Conservation (phyloP, 2,797 vertebrate genomes). For the Loris lydekkerianus region DNA sequence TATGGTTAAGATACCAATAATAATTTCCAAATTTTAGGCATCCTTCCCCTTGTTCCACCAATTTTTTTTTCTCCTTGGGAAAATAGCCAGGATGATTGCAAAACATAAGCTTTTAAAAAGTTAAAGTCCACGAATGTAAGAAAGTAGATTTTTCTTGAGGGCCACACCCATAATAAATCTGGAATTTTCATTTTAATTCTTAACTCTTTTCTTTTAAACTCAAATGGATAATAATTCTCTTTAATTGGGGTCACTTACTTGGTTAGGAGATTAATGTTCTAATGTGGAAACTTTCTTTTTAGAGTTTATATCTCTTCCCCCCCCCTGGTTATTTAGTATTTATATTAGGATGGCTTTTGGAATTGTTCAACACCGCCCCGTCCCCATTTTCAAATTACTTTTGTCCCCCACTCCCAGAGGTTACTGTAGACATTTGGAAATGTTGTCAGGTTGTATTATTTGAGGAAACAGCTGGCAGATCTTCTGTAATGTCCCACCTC, state of each 20-base stretch:
- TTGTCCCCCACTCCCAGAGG: neutral
- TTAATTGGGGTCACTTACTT: neutral
- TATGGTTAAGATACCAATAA: conserved; percentile 11
- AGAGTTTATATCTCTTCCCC: neutral
- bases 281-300: conserved; percentile 31
- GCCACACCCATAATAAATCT: conserved; percentile 57
- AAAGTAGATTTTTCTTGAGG: conserved; percentile 44
- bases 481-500: conserved; percentile 18
- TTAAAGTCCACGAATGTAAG: conserved; percentile 36
- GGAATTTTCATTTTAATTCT: conserved; percentile 64
- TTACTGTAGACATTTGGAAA: conserved; percentile 10
- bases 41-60: neutral
- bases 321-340: neutral
- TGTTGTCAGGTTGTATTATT: neutral
- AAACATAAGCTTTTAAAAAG: conserved; percentile 51
- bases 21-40: neutral
- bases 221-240: neutral
- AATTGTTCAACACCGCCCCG: neutral
- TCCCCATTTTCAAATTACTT: neutral
- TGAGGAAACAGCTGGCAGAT: conserved; percentile 60
- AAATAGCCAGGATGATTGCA: conserved; percentile 67
- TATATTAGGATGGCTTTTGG: neutral
- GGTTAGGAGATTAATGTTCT: conserved; percentile 44
- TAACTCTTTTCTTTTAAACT: neutral
- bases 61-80: conserved; percentile 48